Percentiles rank a stretch among this genome's conserved stretches.
phyloP scores from a whole-genome alignment of 2,797 vertebrate genomes.

The Spheniscus humboldti region DNA sequence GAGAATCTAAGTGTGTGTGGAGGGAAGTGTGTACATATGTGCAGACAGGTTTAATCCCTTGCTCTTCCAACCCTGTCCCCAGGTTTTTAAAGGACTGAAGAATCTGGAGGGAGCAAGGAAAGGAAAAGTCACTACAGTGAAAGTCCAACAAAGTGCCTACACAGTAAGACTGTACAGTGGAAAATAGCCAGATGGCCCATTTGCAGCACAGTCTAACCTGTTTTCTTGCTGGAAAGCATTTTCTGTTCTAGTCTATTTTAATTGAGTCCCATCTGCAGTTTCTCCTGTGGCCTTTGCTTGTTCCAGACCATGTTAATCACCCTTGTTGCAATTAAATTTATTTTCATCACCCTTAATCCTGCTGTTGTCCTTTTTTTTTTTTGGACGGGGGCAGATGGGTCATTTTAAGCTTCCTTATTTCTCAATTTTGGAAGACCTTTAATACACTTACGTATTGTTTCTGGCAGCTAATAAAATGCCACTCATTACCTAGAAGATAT shows the following conservation, averaged over 20 bases:
- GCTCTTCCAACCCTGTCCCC: background rate
- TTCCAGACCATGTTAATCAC: slow-evolving; percentile 1
- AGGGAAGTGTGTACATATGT: background rate
- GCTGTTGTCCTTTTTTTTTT: background rate
- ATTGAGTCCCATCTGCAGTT: slow-evolving; percentile 21
- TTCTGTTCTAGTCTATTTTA: slow-evolving; percentile 14
- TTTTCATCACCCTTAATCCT: slow-evolving; percentile 7
- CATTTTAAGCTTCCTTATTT: background rate
- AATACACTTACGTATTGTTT: background rate
- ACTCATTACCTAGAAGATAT: slow-evolving; percentile 4
- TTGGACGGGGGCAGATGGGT: background rate
- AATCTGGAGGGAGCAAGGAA: background rate
- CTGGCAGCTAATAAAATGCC: slow-evolving; percentile 21
- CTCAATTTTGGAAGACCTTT: background rate
- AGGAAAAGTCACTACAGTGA: background rate
- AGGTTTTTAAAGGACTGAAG: background rate
- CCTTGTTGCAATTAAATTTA: slow-evolving; percentile 1
- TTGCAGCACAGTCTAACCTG: background rate
- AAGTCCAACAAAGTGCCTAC: slow-evolving; percentile 14
- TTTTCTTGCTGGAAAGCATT: slow-evolving; percentile 28
- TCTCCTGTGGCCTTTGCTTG: slow-evolving; percentile 21
- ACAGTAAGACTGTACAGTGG: background rate
- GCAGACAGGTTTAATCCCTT: slow-evolving; percentile 10
- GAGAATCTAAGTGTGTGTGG: background rate
- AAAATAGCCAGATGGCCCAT: background rate